A percentile compares a stretch with the other conserved stretches of the same genome.
phyloP scores from a whole-genome alignment of 2,113 vertebrate genomes.

The Barnardius zonarius region DNA sequence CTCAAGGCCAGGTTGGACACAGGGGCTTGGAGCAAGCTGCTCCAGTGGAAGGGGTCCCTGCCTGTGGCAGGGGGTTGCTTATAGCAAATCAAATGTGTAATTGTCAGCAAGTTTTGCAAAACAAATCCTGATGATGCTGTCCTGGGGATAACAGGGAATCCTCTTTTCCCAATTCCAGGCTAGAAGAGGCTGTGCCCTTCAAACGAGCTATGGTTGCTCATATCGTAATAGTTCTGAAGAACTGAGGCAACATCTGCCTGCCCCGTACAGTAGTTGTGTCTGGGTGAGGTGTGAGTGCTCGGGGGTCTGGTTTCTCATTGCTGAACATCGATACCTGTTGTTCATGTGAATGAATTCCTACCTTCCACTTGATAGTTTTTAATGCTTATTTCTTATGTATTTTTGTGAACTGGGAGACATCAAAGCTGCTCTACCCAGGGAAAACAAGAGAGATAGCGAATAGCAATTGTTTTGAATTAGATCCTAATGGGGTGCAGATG shows the following conservation, averaged over 20 bases:
- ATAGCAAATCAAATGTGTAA: background rate
- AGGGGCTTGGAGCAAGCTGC: background rate
- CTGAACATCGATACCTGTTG: background rate
- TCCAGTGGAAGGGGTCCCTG: background rate
- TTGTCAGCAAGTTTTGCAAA: background rate
- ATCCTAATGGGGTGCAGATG: constrained; percentile 64
- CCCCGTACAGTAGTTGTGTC: background rate
- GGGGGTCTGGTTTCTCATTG: background rate
- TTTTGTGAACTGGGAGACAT: constrained; percentile 44
- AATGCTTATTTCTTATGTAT: background rate
- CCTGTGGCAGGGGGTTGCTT: background rate
- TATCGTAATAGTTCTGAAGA: background rate
- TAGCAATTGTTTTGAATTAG: constrained; percentile 63
- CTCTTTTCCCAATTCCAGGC: fast-evolving
- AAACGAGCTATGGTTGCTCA: background rate
- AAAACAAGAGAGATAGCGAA: constrained; percentile 61
- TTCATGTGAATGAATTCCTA: background rate
- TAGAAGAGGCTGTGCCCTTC: background rate
- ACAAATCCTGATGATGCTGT: background rate
- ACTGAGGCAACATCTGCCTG: background rate
- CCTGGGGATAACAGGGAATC: background rate
- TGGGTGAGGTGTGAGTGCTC: fast-evolving
- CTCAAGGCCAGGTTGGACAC: background rate
- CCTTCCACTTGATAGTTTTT: background rate
- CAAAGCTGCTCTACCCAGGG: constrained; percentile 53